Conservation (phyloP, 2,797 vertebrate genomes). For the Hemitrygon akajei region DNA sequence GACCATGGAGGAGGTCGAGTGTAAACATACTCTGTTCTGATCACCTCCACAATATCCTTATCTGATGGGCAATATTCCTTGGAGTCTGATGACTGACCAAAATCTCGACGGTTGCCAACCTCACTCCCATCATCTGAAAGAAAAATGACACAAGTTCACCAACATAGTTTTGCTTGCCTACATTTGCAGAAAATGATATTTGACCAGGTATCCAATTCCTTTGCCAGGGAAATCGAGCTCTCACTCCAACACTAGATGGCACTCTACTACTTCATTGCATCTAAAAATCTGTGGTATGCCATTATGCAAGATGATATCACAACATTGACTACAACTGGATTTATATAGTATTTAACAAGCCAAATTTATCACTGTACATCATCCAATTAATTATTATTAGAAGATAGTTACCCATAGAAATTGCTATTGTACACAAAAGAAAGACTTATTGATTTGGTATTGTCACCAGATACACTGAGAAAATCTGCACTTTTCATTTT, state of each 20-base stretch:
- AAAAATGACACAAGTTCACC: slow-evolving; percentile 3
- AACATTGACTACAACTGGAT: not conserved
- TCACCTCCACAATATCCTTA: slow-evolving; percentile 95
- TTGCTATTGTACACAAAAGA: not conserved
- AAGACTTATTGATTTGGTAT: not conserved
- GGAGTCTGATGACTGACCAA: slow-evolving; percentile 71
- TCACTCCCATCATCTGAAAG: slow-evolving; percentile 79
- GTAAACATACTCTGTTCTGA: slow-evolving; percentile 95
- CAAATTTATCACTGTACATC: not conserved
- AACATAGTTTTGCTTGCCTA: not conserved
- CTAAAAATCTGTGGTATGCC: not conserved
- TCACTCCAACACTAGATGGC: not conserved
- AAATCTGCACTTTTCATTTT: not conserved
- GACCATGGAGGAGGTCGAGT: slow-evolving; percentile 91
- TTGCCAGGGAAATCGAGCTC: not conserved
- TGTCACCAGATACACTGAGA: not conserved
- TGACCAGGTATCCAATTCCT: not conserved
- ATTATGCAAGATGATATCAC: not conserved
- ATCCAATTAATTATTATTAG: not conserved
- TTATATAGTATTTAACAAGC: not conserved
- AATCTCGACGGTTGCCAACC: slow-evolving; percentile 62
- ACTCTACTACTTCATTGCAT: not conserved
- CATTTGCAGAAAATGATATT: not conserved
- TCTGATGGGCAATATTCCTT: slow-evolving; percentile 93
- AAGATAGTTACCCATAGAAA: not conserved